phyloP scores from a whole-genome alignment of 2,797 vertebrate genomes.

The Sternotherus odoratus region DNA sequence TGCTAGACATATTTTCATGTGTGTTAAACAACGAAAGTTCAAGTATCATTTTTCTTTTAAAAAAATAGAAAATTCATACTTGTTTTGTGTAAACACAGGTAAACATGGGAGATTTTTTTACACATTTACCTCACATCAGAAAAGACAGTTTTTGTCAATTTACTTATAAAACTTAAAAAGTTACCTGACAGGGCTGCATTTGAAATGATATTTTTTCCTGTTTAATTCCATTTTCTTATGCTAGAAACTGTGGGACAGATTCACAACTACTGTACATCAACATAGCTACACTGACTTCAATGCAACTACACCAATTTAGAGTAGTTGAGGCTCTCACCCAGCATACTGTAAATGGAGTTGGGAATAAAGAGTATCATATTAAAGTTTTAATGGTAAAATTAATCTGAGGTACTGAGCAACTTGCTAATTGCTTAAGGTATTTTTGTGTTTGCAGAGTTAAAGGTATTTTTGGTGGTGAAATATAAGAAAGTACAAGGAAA shows the following conservation, averaged over 20 bases:
- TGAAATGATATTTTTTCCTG: accelerated
- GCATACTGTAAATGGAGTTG: neutral
- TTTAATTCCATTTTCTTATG: neutral
- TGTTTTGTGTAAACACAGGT: neutral
- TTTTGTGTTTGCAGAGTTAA: neutral
- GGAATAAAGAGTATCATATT: neutral
- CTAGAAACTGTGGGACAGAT: accelerated
- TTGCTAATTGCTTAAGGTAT: neutral
- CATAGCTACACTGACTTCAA: accelerated
- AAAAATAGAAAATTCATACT: constrained; percentile 19
- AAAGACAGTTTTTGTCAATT: neutral
- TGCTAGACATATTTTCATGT: constrained; percentile 74
- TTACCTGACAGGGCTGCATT: neutral
- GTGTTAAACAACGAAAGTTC: constrained; percentile 56
- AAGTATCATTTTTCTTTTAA: constrained; percentile 61
- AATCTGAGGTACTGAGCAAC: neutral
- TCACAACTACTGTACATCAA: neutral
- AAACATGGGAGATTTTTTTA: constrained; percentile 15
- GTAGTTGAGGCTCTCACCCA: neutral
- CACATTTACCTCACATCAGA: neutral
- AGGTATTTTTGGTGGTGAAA: neutral
- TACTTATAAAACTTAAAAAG: neutral
- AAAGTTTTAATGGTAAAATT: neutral
- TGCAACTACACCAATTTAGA: accelerated
- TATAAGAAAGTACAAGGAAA: neutral